Conservation (phyloP, 2,113 vertebrate genomes). For the Craseonycteris thonglongyai region DNA sequence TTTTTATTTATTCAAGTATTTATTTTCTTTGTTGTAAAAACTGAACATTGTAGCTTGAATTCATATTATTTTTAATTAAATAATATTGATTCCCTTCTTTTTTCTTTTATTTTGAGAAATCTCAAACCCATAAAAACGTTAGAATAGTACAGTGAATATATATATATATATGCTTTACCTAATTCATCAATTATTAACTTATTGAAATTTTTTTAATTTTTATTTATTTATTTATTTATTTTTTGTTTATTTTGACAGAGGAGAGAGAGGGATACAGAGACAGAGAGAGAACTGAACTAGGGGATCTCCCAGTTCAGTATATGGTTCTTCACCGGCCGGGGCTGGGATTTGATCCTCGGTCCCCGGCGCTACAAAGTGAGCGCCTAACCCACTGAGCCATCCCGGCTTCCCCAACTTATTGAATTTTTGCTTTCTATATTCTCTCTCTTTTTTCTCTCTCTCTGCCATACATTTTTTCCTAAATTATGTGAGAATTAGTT, state of each 20-base stretch:
- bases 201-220: too few species aligned
- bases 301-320: too few species aligned
- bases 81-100: slow-evolving; percentile 27
- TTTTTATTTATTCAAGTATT: neutral
- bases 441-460: too few species aligned
- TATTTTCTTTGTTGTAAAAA: neutral
- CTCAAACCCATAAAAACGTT: neutral
- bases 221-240: too few species aligned
- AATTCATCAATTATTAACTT: neutral
- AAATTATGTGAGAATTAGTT: neutral
- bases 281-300: too few species aligned
- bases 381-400: too few species aligned
- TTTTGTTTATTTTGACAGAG: too few species aligned
- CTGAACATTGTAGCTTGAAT: neutral
- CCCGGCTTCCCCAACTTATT: too few species aligned
- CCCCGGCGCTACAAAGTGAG: too few species aligned
- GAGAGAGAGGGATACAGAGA: too few species aligned
- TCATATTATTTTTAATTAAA: slow-evolving; percentile 7
- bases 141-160: neutral
- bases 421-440: neutral
- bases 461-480: neutral
- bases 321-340: too few species aligned
- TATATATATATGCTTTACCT: neutral
- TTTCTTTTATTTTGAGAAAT: slow-evolving; percentile 32
- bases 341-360: too few species aligned